phyloP scores from a whole-genome alignment of 2,797 vertebrate species.

The Eulemur coronatus region DNA sequence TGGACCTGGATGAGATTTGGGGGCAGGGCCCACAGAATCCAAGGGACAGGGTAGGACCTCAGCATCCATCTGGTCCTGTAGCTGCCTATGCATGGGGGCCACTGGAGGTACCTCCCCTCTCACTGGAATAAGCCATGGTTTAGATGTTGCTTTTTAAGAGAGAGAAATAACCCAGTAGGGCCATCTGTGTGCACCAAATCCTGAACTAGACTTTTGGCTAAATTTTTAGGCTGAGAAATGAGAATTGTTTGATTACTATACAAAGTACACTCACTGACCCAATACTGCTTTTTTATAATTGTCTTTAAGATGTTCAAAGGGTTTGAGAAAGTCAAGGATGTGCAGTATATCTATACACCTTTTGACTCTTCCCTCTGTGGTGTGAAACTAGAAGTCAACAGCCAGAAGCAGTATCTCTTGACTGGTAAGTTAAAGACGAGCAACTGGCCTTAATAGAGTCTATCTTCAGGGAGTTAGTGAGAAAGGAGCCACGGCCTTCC shows the following conservation, averaged over 20 bases:
- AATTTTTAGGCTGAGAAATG: slow-evolving; percentile 33
- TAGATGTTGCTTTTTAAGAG: neutral
- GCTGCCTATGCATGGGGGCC: neutral
- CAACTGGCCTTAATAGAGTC: neutral
- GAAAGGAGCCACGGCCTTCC: neutral
- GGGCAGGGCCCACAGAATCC: neutral
- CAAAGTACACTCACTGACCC: neutral
- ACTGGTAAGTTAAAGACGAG: slow-evolving; percentile 88
- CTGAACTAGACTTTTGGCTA: neutral
- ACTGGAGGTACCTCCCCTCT: neutral
- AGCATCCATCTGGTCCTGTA: neutral
- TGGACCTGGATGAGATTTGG: neutral
- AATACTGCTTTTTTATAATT: slow-evolving; percentile 36
- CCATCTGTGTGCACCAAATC: neutral
- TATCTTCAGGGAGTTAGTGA: neutral
- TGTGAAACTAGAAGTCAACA: slow-evolving; percentile 92
- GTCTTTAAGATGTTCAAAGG: slow-evolving; percentile 95
- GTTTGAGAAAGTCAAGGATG: slow-evolving; percentile 92
- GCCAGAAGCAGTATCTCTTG: slow-evolving; percentile 94
- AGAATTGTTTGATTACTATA: neutral
- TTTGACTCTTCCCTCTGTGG: slow-evolving; percentile 93
- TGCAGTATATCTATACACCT: slow-evolving; percentile 94
- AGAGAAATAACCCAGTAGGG: neutral
- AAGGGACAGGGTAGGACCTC: neutral
- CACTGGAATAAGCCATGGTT: neutral